Evolutionary conservation across 1,140 invertebrate genomes (phyloP).

Genomic region (Chymomyza costata): DNA sequence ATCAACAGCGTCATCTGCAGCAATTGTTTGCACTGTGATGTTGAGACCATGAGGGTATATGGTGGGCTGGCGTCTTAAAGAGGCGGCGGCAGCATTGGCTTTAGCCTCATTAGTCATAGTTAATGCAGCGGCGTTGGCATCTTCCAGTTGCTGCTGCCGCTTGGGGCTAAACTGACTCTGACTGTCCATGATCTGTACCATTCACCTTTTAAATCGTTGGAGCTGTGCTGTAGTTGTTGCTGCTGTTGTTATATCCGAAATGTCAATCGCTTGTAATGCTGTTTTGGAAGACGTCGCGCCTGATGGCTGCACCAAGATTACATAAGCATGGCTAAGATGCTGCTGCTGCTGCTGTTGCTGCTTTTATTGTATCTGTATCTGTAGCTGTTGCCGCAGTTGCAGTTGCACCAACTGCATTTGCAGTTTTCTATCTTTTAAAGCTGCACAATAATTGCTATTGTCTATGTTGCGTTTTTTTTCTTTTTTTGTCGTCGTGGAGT

Average conservation of each 20-base stretch:
- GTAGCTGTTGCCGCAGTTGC: slow-evolving; percentile 29
- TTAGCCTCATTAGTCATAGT: slow-evolving; percentile 36
- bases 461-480: no score
- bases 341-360: neutral
- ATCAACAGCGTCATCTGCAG: slow-evolving; percentile 11
- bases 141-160: slow-evolving; percentile 39
- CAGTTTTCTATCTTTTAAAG: no score
- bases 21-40: slow-evolving; percentile 60
- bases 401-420: neutral
- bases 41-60: slow-evolving; percentile 68
- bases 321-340: slow-evolving; percentile 1
- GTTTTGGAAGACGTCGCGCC: neutral
- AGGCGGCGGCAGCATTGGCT: slow-evolving; percentile 7
- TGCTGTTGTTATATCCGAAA: slow-evolving; percentile 21
- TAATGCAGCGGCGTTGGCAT: slow-evolving; percentile 20
- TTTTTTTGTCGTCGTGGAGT: no score
- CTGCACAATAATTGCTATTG: slow-evolving; percentile 63
- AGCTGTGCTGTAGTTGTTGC: neutral
- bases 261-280: slow-evolving; percentile 44
- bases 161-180: no score
- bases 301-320: slow-evolving; percentile 1
- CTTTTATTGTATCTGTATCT: slow-evolving; percentile 13
- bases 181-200: slow-evolving; percentile 41
- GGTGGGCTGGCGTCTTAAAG: slow-evolving; percentile 57
- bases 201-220: slow-evolving; percentile 24